phyloP scores from a whole-genome alignment of 2,113 vertebrate genomes.

The Chloebia gouldiae region DNA sequence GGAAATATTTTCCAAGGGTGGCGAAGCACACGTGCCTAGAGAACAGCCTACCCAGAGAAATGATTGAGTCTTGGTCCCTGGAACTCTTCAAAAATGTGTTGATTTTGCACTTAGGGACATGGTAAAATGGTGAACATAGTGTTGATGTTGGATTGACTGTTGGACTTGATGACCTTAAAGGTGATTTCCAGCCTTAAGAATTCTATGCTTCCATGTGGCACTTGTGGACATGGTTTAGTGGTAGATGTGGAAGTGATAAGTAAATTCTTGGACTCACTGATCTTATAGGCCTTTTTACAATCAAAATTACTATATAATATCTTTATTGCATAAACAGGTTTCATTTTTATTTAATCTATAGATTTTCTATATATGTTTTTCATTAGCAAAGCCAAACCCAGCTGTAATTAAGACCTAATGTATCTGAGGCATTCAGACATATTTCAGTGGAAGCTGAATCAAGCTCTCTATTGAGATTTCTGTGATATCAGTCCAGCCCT shows the following conservation, averaged over 20 bases:
- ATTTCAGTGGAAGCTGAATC: background rate
- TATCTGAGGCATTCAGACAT: background rate
- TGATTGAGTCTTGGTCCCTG: background rate
- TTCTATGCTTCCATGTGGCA: background rate
- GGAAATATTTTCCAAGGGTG: background rate
- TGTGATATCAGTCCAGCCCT: background rate
- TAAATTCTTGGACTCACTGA: background rate
- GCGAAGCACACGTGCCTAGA: background rate
- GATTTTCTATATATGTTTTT: background rate
- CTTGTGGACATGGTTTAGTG: background rate
- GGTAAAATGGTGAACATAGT: background rate
- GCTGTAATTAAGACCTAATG: background rate
- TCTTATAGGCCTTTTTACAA: background rate
- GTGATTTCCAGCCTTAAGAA: background rate
- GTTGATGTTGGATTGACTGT: no score
- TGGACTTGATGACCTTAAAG: background rate
- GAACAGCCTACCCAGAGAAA: background rate
- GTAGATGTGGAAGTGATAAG: background rate
- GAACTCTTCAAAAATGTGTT: background rate
- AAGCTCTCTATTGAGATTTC: background rate
- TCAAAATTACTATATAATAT: background rate
- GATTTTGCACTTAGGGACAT: background rate
- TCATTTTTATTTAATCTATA: background rate
- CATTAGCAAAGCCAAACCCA: background rate
- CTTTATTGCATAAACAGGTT: background rate